Base-by-base conservation (phyloP, 2,888 invertebrate species). In the Cenopis cana region DNA sequence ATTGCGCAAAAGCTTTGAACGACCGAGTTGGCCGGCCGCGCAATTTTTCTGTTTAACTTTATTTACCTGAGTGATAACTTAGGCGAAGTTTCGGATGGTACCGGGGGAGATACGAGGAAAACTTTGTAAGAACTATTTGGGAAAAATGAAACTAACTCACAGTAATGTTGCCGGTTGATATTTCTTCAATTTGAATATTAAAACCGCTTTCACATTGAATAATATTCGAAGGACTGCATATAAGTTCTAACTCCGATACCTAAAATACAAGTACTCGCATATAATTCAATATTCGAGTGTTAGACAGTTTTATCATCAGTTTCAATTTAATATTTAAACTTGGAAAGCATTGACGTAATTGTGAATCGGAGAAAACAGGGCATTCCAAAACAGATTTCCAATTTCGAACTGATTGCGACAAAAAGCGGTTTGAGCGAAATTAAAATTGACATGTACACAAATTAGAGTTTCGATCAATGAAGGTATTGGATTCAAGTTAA, bases 11-110 rank as follows among this genome's bases (percentile, higher is more conserved):
- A 65, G 29, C 68, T 64, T 69, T 69, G 73, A 68, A 74, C 59
- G 68, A 56, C 54, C 57, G 79, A 83, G 77, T 77, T 74, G 76
- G 77, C 69, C 59, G 79, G 78, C 76, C 72, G 75, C 80, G 80
- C 79, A 81, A 79, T 82, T 84, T 84, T 84, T 80, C 81, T 81
- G 74, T 72, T 69, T 82, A 85, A 86, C 84, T 85, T 80, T 85
- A 85, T 87, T 86, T 87, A 87, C 86, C 85, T 88, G 82, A 83
- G 85, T 86, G 84, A 86, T 85, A 87, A 87, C 87, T 87, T 84
- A 70, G 75, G 66, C 73, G 38, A 73, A 85, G 84, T 86, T 87
- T 84, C 78, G 76, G 77, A 78, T 73, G 76, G 79, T 75, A 79
- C 73, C 75, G 76, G 76, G 81, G 78, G 76, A 76, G 75, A 76